Evolutionary conservation across 2,888 invertebrate species (phyloP).

Genomic region (Platycheirus albimanus): DNA sequence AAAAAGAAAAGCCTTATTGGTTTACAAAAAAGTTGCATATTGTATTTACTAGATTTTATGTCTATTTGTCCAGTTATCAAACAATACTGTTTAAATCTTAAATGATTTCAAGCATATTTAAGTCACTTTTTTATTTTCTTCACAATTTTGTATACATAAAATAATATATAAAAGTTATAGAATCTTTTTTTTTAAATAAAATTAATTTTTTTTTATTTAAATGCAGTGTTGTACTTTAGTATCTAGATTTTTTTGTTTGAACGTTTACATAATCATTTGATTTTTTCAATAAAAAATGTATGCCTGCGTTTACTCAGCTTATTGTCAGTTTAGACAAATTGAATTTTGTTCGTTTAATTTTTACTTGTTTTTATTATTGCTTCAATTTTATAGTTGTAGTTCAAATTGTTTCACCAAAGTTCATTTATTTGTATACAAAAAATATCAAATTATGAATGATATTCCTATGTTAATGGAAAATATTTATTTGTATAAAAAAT

Average conservation of each 20-base stretch:
- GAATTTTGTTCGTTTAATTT: neutral
- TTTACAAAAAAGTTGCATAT: too few species aligned
- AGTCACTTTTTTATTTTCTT: neutral
- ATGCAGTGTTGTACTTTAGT: slow-evolving; percentile 20
- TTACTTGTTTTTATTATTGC: slow-evolving; percentile 8
- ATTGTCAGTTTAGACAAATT: slow-evolving; percentile 17
- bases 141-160: slow-evolving; percentile 4
- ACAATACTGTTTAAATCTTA: slow-evolving; percentile 3
- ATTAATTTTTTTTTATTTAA: slow-evolving; percentile 11
- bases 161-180: neutral
- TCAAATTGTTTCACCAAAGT: neutral
- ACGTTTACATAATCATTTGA: slow-evolving; percentile 2
- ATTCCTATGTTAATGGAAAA: slow-evolving; percentile 3
- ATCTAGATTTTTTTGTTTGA: slow-evolving; percentile 22
- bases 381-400: slow-evolving; percentile 1
- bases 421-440: too few species aligned
- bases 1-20: too few species aligned
- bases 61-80: slow-evolving; percentile 9
- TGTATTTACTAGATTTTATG: too few species aligned
- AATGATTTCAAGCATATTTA: neutral
- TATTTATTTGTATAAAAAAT: slow-evolving; percentile 34
- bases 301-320: slow-evolving; percentile 14
- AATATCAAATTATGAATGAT: too few species aligned
- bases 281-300: slow-evolving; percentile 2
- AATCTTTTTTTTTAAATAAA: too few species aligned